Conservation (phyloP, 2,888 invertebrate species). For the Lepeophtheirus nordmannii region DNA sequence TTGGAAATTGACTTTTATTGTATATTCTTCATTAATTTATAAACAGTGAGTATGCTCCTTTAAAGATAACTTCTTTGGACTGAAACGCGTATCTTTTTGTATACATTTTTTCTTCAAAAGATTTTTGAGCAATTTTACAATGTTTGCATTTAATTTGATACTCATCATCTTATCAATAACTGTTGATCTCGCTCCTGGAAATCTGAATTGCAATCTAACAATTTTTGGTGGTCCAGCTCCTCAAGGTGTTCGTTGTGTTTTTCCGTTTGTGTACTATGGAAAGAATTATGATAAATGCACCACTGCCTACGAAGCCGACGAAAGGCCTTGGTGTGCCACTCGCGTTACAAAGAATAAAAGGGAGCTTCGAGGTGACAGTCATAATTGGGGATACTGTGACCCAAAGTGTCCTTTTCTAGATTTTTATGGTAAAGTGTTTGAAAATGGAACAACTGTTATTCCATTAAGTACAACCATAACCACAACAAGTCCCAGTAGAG, state of each 20-base stretch:
- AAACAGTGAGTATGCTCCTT: too few relatives aligned
- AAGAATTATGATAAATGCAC: neutral
- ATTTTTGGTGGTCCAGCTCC: neutral
- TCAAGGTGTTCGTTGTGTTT: neutral
- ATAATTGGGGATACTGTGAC: slow-evolving; percentile 21
- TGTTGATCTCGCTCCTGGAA: too few relatives aligned
- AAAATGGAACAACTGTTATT: too few relatives aligned
- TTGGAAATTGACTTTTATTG: too few relatives aligned
- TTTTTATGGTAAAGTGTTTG: neutral
- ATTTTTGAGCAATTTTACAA: too few relatives aligned
- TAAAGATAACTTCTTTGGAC: too few relatives aligned
- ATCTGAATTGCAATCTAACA: too few relatives aligned
- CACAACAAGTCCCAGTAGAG: neutral
- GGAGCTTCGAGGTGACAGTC: neutral
- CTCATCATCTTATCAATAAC: too few relatives aligned
- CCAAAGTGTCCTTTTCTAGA: slow-evolving; percentile 10
- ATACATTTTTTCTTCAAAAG: too few relatives aligned
- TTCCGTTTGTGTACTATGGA: slow-evolving; percentile 11
- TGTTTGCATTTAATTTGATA: too few relatives aligned
- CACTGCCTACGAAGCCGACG: slow-evolving; percentile 9
- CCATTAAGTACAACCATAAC: neutral
- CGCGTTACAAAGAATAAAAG: neutral
- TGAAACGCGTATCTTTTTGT: too few relatives aligned
- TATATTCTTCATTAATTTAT: too few relatives aligned
- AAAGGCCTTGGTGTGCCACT: slow-evolving; percentile 16